Conservation (phyloP, 2,888 invertebrate species). For the Rhimphoctona megacephalus region DNA sequence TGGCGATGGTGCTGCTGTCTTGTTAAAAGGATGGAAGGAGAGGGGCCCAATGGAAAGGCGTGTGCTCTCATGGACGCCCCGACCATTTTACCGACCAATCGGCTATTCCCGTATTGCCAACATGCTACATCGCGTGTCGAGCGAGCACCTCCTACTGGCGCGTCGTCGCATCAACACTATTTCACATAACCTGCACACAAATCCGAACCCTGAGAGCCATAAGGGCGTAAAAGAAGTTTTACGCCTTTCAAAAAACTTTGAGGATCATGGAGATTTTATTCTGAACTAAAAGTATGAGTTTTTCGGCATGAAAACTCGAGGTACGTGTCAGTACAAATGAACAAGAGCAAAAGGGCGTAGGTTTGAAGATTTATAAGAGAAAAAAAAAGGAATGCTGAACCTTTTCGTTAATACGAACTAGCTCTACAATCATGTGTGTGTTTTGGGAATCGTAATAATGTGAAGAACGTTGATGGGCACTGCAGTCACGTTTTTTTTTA, state of each 20-base stretch:
- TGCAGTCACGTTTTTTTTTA: not conserved
- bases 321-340: not conserved
- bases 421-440: not conserved
- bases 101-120: slow-evolving; percentile 74
- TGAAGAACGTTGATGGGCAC: not conserved
- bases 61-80: slow-evolving; percentile 83
- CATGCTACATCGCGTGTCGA: slow-evolving; percentile 84
- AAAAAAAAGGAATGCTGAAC: not conserved
- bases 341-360: not conserved
- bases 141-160: slow-evolving; percentile 83
- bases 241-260: not conserved
- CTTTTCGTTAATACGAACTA: not conserved
- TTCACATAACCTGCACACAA: slow-evolving; percentile 22
- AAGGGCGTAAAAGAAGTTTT: slow-evolving; percentile 3
- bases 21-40: slow-evolving; percentile 76
- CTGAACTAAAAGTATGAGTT: not conserved
- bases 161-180: slow-evolving; percentile 73
- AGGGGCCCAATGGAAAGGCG: slow-evolving; percentile 81
- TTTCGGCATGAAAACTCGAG: not conserved
- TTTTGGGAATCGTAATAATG: not conserved
- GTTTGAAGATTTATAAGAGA: not conserved
- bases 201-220: not conserved
- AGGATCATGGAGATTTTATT: not conserved
- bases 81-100: slow-evolving; percentile 79
- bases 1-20: slow-evolving; percentile 79